Base-by-base conservation (phyloP, 2,113 vertebrate species). In the Plotosus lineatus region DNA sequence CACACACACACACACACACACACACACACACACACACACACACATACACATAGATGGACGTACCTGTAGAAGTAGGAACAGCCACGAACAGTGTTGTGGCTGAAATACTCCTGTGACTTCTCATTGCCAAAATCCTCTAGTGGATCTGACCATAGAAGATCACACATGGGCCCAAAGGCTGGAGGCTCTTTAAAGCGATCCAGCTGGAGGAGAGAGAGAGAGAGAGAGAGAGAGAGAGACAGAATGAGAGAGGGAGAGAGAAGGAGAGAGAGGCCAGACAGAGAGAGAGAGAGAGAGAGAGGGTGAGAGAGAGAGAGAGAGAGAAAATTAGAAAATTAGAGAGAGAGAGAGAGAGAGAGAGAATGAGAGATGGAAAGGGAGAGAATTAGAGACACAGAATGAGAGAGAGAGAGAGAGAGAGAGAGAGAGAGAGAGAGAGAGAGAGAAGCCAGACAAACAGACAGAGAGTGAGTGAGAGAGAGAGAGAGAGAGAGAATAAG, bases 61-160 rank as follows among this genome's bases (percentile, higher is more conserved):
- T 91, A 94, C 94, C 94, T 95, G 90, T 95, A 95, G 89, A 95
- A 95, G 85, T 95, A 95, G 77, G 94, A 95, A 90, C 94, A 95
- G 83, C 94, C 94, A 85, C 94, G 90, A 85, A 94, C 93, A 72
- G 91, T 92, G 88, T 95, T 95, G 88, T 94, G 93, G 58, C 91
- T 91, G 86, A 95, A 95, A 85, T 94, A 95, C 83, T 95, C 94
- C 84, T 95, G 94, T 60, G 92, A 93, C 87, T 95, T 95, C 89
- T 95, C 94, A 4, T 94, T 95, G 85, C 94, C 93, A 86, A 95
- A 95, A 87, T 95, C 94, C 88, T 95, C 94, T 83, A 94, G 90
- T 31, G 94, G 94, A 88, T 95, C 94, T 23, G 94, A 91, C 94
- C 94, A 95, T 75, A 95, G 87, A 81, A 95, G 90, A 87, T 95